Evolutionary conservation across 2,113 vertebrate genomes (phyloP).

Genomic region (Fulica atra): DNA sequence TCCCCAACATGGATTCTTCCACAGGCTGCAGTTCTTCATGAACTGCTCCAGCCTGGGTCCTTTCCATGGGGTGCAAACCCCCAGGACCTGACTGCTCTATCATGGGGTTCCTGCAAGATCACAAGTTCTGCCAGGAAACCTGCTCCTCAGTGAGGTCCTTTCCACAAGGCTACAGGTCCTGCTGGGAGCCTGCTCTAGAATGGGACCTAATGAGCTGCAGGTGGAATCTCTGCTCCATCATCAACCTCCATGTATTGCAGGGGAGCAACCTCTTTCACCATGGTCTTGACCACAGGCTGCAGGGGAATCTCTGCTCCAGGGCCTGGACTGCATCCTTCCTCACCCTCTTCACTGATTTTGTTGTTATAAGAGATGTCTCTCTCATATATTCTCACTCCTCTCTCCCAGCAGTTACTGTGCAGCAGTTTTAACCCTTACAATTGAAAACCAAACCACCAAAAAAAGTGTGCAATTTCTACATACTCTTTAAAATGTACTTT

Average conservation of each 20-base stretch:
- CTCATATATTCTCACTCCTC: not conserved
- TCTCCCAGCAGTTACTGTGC: not conserved
- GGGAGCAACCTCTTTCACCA: not conserved
- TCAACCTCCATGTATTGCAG: not conserved
- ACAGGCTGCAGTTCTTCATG: not conserved
- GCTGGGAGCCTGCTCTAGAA: not conserved
- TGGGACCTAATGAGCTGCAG: not conserved
- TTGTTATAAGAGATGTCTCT: not conserved
- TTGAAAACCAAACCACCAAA: not conserved
- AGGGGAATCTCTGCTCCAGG: not conserved
- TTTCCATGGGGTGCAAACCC: no score
- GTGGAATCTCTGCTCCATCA: not conserved
- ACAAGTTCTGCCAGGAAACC: not conserved
- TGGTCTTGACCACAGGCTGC: not conserved
- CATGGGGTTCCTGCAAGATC: rapidly evolving
- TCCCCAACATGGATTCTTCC: not conserved
- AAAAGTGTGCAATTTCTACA: not conserved
- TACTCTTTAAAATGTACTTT: not conserved
- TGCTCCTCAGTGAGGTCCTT: not conserved
- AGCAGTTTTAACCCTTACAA: not conserved
- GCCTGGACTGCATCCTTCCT: rapidly evolving
- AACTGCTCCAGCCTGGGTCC: not conserved
- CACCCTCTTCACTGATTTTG: not conserved
- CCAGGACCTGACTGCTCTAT: not conserved
- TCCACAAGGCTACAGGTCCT: not conserved